Percentiles rank a stretch among this genome's conserved stretches.
Conservation (phyloP, 2,113 vertebrate genomes). For the Chionodraco myersi region DNA sequence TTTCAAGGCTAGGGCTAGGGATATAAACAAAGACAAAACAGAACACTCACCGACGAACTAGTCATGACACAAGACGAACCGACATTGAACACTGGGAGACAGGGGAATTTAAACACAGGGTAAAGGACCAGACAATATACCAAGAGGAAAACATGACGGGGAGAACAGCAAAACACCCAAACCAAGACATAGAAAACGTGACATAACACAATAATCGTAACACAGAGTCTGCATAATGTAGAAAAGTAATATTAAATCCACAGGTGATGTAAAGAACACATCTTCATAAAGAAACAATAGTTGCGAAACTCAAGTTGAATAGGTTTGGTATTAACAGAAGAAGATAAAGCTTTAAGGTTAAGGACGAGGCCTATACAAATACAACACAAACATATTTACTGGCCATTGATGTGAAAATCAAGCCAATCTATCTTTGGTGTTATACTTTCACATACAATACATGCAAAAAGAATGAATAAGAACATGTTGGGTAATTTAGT, state of each 20-base stretch:
- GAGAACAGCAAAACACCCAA: too few species aligned
- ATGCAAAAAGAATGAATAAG: not conserved
- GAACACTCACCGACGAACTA: too few species aligned
- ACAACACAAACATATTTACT: not conserved
- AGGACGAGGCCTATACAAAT: not conserved
- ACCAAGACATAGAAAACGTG: too few species aligned
- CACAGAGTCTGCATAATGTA: not conserved
- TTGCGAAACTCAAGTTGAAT: not conserved
- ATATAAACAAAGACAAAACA: too few species aligned
- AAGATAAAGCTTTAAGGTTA: too few species aligned
- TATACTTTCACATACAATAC: conserved; percentile 2
- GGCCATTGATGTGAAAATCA: not conserved
- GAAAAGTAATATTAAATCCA: not conserved
- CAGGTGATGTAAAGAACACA: not conserved
- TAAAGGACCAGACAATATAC: too few species aligned
- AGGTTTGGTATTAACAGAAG: not conserved
- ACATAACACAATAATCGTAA: too few species aligned
- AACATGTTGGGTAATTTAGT: not conserved
- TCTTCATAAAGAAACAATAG: not conserved
- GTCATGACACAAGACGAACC: too few species aligned
- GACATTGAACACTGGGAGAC: too few species aligned
- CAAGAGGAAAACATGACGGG: too few species aligned
- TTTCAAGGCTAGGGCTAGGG: too few species aligned
- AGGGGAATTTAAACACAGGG: too few species aligned
- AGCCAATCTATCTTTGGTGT: conserved; percentile 9